Evolutionary conservation across 2,113 vertebrate species (phyloP), one percentile per base, ranked within the genome.

Genomic region (Melanerpes aurifrons): DNA sequence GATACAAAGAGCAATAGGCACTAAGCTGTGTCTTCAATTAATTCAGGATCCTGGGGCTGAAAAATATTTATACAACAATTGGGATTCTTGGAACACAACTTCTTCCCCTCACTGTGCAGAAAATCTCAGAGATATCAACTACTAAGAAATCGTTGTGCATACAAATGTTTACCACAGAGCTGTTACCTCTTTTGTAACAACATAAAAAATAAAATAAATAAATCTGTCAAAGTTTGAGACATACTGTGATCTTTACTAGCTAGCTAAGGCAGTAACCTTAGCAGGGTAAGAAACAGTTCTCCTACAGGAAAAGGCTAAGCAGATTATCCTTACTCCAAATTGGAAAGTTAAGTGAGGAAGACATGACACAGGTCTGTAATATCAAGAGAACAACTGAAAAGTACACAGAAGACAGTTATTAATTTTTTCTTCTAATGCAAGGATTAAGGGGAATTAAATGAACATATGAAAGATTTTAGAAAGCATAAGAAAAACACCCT

Each of bases 381-480:
- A 96, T 88, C 86, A 90, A 88, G 94, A 43, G 63, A 82, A 57
- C 61, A 81, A 74, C 40, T 54, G 48, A 86, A 88, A 90, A 94
- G n/a, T 58, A n/a, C 72, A 68, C 29, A 54, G 57, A 94, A 53
- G 64, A 67, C 90, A 94, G 92, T 87, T 93, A 91, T 15, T 87
- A 40, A 86, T 89, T 93, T 94, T 87, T 91, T 83, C 57, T 71
- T 83, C 61, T 90, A 92, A 83, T 86, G 69, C 32, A 78, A 88
- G 32, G 61, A 77, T 92, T 94, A 93, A 86, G 28, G 37, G 32
- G 69, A 92, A 89, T 81, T 86, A 83, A 94, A 80, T 37, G 6
- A 91, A 77, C n/a, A 95, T 78, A 95, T 73, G 75, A 91, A 63
- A 86, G 76, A 69, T 86, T 95, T 92, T 31, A 68, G 45, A 74